A percentile compares a stretch with the other conserved stretches of the same genome.
Conservation (phyloP, 2,113 vertebrate genomes). For the Ginglymostoma cirratum region DNA sequence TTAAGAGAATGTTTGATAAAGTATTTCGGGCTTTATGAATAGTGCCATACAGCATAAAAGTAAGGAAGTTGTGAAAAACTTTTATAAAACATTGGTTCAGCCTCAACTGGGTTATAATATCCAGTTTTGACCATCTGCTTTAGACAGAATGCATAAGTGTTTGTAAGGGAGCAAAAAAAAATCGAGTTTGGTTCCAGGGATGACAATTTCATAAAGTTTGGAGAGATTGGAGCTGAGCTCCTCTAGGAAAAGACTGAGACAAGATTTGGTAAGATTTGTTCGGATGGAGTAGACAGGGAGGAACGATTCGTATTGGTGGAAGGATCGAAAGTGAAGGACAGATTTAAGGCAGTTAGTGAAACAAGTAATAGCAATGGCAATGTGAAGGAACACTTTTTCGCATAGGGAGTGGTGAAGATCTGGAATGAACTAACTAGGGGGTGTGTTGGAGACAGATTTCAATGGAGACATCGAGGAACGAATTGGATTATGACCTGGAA, state of each 20-base stretch:
- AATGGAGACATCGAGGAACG: no score
- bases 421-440: no score
- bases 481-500: not conserved
- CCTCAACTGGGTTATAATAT: not conserved
- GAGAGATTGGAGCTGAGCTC: not conserved
- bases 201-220: not conserved
- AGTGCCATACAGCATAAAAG: not conserved
- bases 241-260: not conserved
- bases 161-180: not conserved
- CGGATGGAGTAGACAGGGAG: no score
- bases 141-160: not conserved
- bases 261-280: no score
- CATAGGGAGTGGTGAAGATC: no score
- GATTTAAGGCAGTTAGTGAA: no score
- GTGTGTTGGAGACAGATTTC: no score
- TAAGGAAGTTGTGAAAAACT: not conserved
- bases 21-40: not conserved
- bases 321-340: no score
- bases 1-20: not conserved
- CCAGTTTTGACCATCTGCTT: not conserved
- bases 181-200: not conserved
- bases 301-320: no score
- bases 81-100: not conserved
- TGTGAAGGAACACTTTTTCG: no score
- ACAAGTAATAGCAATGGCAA: no score